Evolutionary conservation across 1,140 invertebrate genomes (phyloP).

Genomic region (Habropoda laboriosa): DNA sequence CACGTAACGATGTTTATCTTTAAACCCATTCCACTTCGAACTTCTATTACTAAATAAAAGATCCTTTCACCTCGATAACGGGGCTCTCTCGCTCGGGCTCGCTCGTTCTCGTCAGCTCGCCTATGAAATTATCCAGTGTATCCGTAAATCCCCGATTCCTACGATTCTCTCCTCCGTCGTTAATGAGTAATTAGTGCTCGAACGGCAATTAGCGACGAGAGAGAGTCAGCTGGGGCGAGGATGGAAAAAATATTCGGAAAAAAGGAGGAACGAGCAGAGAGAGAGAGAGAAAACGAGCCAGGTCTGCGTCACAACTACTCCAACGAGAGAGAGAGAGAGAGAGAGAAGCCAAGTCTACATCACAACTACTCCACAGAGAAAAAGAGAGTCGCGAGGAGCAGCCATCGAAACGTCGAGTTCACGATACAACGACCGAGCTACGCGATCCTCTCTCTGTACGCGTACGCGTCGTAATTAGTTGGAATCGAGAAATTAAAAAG

Average conservation of each 20-base stretch:
- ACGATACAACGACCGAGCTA: slow-evolving; percentile 1
- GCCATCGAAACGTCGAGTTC: slow-evolving; percentile 14
- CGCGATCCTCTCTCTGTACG: background rate
- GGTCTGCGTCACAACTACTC: background rate
- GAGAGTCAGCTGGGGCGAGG: background rate
- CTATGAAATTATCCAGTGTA: slow-evolving; percentile 31
- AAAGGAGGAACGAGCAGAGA: background rate
- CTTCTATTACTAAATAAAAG: slow-evolving; percentile 55
- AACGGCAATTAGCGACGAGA: slow-evolving; percentile 34
- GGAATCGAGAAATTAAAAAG: slow-evolving; percentile 37
- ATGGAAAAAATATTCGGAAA: slow-evolving; percentile 15
- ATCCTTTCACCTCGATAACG: slow-evolving; percentile 54
- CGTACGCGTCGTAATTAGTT: slow-evolving; percentile 42
- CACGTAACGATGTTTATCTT: slow-evolving; percentile 54
- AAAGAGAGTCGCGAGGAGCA: background rate
- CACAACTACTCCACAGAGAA: background rate
- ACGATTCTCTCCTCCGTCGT: slow-evolving; percentile 29
- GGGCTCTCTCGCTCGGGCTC: background rate
- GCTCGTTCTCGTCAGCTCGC: no score
- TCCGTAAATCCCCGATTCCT: slow-evolving; percentile 33
- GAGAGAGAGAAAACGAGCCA: background rate
- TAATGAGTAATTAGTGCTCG: slow-evolving; percentile 49
- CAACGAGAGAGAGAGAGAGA: background rate
- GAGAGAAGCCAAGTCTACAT: background rate
- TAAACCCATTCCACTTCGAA: slow-evolving; percentile 41